Conservation (phyloP, 2,888 invertebrate species). For the Cryptocephalus primarius region DNA sequence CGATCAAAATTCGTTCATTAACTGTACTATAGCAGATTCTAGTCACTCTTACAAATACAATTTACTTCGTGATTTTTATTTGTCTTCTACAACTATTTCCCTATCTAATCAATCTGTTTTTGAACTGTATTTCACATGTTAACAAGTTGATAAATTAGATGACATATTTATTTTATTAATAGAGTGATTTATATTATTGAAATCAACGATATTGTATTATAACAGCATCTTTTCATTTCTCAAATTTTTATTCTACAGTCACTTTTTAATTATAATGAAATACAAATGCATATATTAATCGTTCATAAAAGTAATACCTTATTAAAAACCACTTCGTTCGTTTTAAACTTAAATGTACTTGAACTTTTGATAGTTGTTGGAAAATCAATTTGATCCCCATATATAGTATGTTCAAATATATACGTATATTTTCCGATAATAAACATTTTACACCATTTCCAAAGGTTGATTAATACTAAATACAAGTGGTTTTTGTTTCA, state of each 20-base stretch:
- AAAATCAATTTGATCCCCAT: no score
- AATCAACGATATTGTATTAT: constrained; percentile 15
- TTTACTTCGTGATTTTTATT: constrained; percentile 1
- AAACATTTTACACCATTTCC: no score
- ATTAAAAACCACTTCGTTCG: no score
- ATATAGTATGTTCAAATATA: no score
- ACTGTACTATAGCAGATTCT: constrained; percentile 14
- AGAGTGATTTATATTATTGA: constrained; percentile 24
- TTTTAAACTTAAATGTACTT: no score
- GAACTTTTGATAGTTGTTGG: no score
- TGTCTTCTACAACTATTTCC: constrained; percentile 1
- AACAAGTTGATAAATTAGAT: constrained; percentile 16
- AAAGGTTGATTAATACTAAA: no score
- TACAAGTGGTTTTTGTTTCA: no score
- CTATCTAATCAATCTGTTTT: constrained; percentile 10
- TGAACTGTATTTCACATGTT: constrained; percentile 7
- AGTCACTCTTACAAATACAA: constrained; percentile 19
- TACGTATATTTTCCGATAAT: no score
- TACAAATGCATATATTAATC: no score
- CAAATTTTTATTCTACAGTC: constrained; percentile 3
- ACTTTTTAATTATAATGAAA: no score
- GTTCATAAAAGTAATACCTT: no score
- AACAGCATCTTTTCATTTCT: constrained; percentile 9
- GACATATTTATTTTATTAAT: constrained; percentile 27
- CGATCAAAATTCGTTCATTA: constrained; percentile 20